These are phyloP conservation scores for Esox masquinongy DNA, from an alignment of 2,797 vertebrate species.

Conservation along the genomic window DNA sequence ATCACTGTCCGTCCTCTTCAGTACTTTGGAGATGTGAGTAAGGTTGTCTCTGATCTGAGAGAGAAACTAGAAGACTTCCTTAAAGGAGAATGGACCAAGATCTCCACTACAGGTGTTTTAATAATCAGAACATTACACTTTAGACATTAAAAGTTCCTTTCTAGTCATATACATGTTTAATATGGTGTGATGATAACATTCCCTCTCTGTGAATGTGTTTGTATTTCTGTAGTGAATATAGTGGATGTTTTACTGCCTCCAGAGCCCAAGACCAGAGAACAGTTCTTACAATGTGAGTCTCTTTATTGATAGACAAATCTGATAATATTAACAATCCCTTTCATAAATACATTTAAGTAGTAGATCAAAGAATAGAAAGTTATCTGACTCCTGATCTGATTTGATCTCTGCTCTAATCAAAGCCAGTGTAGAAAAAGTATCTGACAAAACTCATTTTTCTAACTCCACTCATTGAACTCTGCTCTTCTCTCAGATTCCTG, in stretches of 20 bases:
- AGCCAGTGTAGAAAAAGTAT: no score
- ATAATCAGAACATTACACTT: no score
- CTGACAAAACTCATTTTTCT: no score
- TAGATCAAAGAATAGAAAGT: not conserved
- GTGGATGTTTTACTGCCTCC: not conserved
- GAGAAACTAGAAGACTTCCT: no score
- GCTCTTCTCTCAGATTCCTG: constrained; percentile 24
- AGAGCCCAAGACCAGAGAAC: constrained; percentile 21
- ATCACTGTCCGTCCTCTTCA: no score
- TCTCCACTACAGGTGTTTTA: no score
- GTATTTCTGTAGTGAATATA: no score
- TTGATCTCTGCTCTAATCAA: not conserved
- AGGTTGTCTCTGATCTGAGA: no score
- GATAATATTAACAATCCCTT: not conserved
- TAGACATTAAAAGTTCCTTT: not conserved
- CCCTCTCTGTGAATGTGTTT: not conserved
- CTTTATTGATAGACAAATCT: not conserved
- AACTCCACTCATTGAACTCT: not conserved
- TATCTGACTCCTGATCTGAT: not conserved
- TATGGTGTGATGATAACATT: not conserved
- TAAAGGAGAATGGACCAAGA: no score
- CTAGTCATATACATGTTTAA: not conserved
- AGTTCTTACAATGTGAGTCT: constrained; percentile 31
- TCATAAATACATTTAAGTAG: not conserved
- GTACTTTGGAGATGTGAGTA: no score